Evolutionary conservation across 1,140 invertebrate species (phyloP).

Genomic region (Calliopsis andreniformis): DNA sequence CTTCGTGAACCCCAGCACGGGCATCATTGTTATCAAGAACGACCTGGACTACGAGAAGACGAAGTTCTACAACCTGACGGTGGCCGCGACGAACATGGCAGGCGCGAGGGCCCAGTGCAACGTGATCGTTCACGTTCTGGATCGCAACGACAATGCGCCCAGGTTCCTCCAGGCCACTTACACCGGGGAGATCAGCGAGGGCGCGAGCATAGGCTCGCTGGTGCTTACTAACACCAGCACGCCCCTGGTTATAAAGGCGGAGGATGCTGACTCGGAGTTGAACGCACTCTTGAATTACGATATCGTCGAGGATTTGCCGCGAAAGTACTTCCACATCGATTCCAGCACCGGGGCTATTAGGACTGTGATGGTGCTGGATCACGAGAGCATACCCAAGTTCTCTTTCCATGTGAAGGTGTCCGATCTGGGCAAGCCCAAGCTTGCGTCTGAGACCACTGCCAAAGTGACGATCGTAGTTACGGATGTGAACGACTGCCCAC

Average conservation of each 20-base stretch:
- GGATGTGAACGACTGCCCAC: slow-evolving; percentile 94
- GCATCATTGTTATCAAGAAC: slow-evolving; percentile 88
- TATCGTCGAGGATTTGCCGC: slow-evolving; percentile 89
- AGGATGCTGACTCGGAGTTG: slow-evolving; percentile 90
- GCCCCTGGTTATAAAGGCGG: slow-evolving; percentile 90
- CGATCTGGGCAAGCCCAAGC: slow-evolving; percentile 91
- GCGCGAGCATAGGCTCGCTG: slow-evolving; percentile 86
- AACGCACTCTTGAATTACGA: slow-evolving; percentile 92
- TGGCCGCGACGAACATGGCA: slow-evolving; percentile 93
- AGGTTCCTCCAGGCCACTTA: slow-evolving; percentile 87
- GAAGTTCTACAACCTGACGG: slow-evolving; percentile 91
- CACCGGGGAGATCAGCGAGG: slow-evolving; percentile 87
- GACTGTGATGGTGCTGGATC: slow-evolving; percentile 89
- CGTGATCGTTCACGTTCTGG: slow-evolving; percentile 89
- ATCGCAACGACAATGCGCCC: slow-evolving; percentile 94
- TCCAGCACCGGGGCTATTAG: slow-evolving; percentile 93
- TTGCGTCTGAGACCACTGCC: slow-evolving; percentile 89
- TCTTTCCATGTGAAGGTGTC: slow-evolving; percentile 93
- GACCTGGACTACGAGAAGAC: slow-evolving; percentile 90
- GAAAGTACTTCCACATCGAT: slow-evolving; percentile 92
- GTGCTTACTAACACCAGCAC: slow-evolving; percentile 86
- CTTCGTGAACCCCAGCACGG: slow-evolving; percentile 92
- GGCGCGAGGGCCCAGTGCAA: slow-evolving; percentile 85
- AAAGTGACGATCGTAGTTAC: slow-evolving; percentile 88
- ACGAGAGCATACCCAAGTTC: slow-evolving; percentile 87